Evolutionary conservation across 2,797 vertebrate genomes (phyloP), one percentile per base, ranked within the genome.

Genomic region (Periparus ater): DNA sequence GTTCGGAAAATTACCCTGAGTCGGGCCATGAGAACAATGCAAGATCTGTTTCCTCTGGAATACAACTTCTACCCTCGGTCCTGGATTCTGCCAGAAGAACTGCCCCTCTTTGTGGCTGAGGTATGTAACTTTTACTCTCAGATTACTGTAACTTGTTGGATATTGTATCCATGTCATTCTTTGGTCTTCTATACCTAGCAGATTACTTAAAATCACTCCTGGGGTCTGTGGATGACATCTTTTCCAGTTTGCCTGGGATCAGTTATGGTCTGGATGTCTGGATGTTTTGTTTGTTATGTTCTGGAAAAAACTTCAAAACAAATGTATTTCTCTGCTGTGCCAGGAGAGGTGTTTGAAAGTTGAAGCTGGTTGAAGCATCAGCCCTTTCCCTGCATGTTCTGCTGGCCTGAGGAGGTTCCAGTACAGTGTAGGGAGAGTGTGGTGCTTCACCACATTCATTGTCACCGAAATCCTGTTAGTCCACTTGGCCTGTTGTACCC

Each of bases 41-140:
- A 99, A 85, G 98, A 98, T 91, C 98, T 99, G 7, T 99, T 99
- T 95, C 99, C 99, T 2, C 98, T 99, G 5, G 99, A 99, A 51
- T 99, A 99, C 62, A 98, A 99, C 97, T 99, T 99, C 98, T 99
- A 99, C 91, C 99, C 99, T 29, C 98, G 98, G 5, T 99, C 99
- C 4, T 99, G 99, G 99, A 99, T 99, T 95, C 98, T 99, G 85
- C 99, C 99, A 1, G 99, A 99, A 27, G 99, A 99, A 80, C 98
- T 98, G 94, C 98, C 98, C 91, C 98, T 98, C 96, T 99, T 99
- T 80, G 97, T 98, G 44, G 88, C 98, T 71, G 98, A 99, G 99
- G 99, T 99, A 96, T 68, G 32, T 17, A 48, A 23, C 54, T 26
- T 55, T 48, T 47, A 44, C 68, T 78, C 40, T 81, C 61, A 65